Evolutionary conservation across 2,888 invertebrate species (phyloP).

Genomic region (Diarsia dahlii): DNA sequence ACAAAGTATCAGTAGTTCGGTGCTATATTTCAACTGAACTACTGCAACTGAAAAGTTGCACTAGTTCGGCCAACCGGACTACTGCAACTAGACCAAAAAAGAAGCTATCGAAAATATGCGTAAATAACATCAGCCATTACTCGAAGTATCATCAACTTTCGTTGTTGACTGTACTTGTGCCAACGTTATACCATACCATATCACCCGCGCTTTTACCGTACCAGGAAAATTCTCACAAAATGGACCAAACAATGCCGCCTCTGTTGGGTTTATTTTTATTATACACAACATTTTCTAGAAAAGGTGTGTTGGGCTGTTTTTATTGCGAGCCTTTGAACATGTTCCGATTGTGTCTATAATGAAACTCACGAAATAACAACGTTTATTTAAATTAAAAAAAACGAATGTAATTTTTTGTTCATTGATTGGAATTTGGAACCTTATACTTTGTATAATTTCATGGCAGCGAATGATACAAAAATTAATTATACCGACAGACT

Average conservation of each 20-base stretch:
- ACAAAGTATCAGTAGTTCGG: too few relatives aligned
- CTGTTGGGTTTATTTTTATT: conserved; percentile 8
- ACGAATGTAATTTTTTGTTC: not conserved
- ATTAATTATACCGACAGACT: not conserved
- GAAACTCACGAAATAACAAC: not conserved
- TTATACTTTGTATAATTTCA: not conserved
- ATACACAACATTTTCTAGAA: not conserved
- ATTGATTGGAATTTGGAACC: too few relatives aligned
- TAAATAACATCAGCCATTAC: not conserved
- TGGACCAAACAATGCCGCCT: not conserved
- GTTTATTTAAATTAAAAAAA: not conserved
- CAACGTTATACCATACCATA: not conserved
- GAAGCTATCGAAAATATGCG: not conserved
- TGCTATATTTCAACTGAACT: too few relatives aligned
- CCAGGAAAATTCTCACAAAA: conserved; percentile 22
- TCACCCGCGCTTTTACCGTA: not conserved
- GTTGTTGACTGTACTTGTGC: conserved; percentile 2
- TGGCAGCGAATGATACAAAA: not conserved
- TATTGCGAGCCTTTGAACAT: not conserved
- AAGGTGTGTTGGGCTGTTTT: conserved; percentile 11
- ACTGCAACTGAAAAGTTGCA: too few relatives aligned
- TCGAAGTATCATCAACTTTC: conserved; percentile 3
- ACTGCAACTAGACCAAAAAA: too few relatives aligned
- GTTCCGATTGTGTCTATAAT: not conserved
- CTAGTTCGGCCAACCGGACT: too few relatives aligned